Conservation (phyloP, 2,113 vertebrate species). For the Sigmodon hispidus region DNA sequence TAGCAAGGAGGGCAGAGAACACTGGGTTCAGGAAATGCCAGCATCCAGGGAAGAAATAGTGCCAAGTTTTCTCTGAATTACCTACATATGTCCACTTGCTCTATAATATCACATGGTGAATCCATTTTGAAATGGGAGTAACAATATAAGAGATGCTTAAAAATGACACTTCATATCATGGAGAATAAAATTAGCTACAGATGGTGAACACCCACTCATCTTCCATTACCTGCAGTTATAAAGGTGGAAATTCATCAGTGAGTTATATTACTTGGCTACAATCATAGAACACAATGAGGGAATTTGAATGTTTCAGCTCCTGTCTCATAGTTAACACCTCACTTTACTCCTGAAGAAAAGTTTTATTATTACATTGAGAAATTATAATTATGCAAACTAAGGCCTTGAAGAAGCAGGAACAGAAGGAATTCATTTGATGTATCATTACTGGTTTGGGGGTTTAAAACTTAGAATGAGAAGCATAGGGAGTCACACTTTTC, state of each 20-base stretch:
- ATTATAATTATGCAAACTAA: not conserved
- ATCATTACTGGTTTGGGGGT: not conserved
- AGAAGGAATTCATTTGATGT: not conserved
- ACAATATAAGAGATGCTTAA: not conserved
- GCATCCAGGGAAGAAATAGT: not conserved
- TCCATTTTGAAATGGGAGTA: conserved; percentile 27
- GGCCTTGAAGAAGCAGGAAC: not conserved
- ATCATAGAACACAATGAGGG: not conserved
- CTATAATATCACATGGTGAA: not conserved
- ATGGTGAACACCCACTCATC: conserved; percentile 41
- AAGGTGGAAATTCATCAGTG: conserved; percentile 35
- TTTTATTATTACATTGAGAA: not conserved
- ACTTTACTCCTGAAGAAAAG: not conserved
- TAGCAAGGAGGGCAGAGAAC: conserved; percentile 47
- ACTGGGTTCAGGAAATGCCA: conserved; percentile 41
- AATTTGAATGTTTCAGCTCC: not conserved
- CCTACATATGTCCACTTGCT: conserved; percentile 4
- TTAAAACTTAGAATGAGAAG: not conserved
- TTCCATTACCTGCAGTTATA: conserved; percentile 35
- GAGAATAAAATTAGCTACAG: conserved; percentile 67
- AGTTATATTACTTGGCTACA: conserved; percentile 50
- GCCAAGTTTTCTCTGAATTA: not conserved
- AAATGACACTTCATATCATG: not conserved
- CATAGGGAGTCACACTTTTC: not conserved
- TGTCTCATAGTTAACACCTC: not conserved